phyloP scores from a whole-genome alignment of 1,140 invertebrate species.

The Danaus plexippus region DNA sequence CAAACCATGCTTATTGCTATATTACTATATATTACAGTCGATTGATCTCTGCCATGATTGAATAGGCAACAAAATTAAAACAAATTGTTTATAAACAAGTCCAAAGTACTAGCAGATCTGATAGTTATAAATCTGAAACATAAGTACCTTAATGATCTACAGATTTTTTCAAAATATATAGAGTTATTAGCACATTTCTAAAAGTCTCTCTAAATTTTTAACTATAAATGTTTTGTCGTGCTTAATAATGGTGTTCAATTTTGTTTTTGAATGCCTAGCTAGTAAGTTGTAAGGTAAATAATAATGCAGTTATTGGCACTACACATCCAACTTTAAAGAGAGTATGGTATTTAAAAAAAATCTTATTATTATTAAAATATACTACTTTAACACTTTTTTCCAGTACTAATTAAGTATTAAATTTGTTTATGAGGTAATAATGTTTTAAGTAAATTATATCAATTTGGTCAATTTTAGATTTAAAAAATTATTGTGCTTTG shows the following conservation, averaged over 20 bases:
- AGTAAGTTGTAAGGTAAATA: conserved; percentile 69
- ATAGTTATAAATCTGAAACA: conserved; percentile 58
- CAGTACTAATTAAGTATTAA: conserved; percentile 42
- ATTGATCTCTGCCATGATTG: conserved; percentile 63
- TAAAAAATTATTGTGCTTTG: conserved; percentile 52
- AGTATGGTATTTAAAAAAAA: conserved; percentile 17
- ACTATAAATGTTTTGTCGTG: conserved; percentile 74
- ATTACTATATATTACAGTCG: conserved; percentile 43
- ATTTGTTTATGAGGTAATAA: conserved; percentile 41
- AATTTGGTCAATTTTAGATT: conserved; percentile 72
- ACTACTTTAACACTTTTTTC: conserved; percentile 29
- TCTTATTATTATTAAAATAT: conserved; percentile 25
- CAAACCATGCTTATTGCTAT: conserved; percentile 54
- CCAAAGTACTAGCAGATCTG: conserved; percentile 58
- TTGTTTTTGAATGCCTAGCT: conserved; percentile 73
- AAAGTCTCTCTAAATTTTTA: conserved; percentile 74
- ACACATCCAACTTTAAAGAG: conserved; percentile 33
- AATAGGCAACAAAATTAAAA: conserved; percentile 60
- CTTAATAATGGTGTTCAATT: conserved; percentile 73
- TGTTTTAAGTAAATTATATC: conserved; percentile 68
- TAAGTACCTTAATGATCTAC: conserved; percentile 40
- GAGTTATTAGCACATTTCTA: conserved; percentile 74
- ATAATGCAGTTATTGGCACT: conserved; percentile 73
- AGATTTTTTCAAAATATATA: conserved; percentile 64
- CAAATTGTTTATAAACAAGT: conserved; percentile 49